phyloP scores from a whole-genome alignment of 2,113 vertebrate genomes.

The Epinephelus lanceolatus region DNA sequence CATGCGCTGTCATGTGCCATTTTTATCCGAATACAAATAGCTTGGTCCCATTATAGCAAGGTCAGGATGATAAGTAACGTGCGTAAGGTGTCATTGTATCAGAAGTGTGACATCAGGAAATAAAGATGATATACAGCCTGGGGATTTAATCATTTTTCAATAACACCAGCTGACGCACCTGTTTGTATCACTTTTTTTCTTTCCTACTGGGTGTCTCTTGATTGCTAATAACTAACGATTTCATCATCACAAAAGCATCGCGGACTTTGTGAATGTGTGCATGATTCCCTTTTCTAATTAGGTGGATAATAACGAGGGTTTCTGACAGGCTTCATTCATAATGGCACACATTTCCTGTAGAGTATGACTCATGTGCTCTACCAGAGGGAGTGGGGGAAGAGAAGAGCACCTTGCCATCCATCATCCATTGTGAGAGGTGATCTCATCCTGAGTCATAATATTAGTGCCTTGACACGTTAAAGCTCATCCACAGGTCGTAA shows the following conservation, averaged over 20 bases:
- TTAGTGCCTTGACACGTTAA: conserved; percentile 49
- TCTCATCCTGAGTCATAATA: conserved; percentile 74
- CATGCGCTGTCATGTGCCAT: conserved; percentile 37
- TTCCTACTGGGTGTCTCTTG: conserved; percentile 2
- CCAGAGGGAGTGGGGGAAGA: conserved; percentile 35
- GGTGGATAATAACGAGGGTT: conserved; percentile 33
- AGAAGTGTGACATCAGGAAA: not conserved
- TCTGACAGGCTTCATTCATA: conserved; percentile 69
- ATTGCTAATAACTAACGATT: conserved; percentile 46
- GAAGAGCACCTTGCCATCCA: conserved; percentile 44
- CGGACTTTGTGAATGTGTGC: conserved; percentile 32
- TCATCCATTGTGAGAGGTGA: conserved; percentile 57
- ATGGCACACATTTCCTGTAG: conserved; percentile 51
- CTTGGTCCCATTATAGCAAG: not conserved
- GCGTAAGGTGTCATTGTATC: not conserved
- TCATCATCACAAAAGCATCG: conserved; percentile 27
- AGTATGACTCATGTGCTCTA: conserved; percentile 59
- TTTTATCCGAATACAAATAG: conserved; percentile 49
- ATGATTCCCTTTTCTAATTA: conserved; percentile 57
- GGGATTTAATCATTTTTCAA: not conserved
- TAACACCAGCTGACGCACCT: conserved; percentile 20
- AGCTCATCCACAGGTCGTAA: conserved; percentile 56
- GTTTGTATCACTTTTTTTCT: conserved; percentile 18
- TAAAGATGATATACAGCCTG: not conserved
- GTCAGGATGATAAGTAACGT: conserved; percentile 8